Base-by-base conservation (phyloP, 2,113 vertebrate species). In the Neomonachus schauinslandi region DNA sequence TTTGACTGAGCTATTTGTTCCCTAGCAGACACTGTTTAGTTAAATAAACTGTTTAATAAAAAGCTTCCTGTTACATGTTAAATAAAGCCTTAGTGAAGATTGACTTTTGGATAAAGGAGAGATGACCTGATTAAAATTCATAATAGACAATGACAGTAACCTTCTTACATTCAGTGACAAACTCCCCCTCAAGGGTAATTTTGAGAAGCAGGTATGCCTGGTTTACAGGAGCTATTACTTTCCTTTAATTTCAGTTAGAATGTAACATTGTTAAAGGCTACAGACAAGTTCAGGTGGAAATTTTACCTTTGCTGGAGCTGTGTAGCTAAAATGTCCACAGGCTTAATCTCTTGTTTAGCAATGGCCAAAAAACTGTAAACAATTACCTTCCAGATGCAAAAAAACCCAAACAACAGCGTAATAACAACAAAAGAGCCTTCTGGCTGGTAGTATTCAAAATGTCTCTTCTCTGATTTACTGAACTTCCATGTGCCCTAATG, bases 71-170 rank as follows among this genome's bases (percentile, higher is more conserved):
- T n/a, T 42, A 57, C 61, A 46, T 79, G 15, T 95, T 87, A 88
- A 97, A 90, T 76, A 95, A 80, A 74, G 10, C 14, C 15, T 94
- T 69, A 63, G 65, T 51, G 53, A 90, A 81, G 21, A 80, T 9
- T 91, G 28, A 91, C 88, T 93, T 88, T 84, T 67, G 19, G 55
- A 76, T 55, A 87, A 97, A 71, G 11, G 9, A 80, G 49, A 87
- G 46, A 55, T 15, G 24, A 91, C 5, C 39, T 57, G 31, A 97
- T 88, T 97, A 80, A 93, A 95, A 96, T 89, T 87, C 31, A 51
- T 81, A 76, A 74, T 49, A 16, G 42, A 33, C 31, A 59, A 90
- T 57, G n/a, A 28, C 36, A 51, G 10, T 31, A 63, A 49, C 57
- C 42, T 51, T 74, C 15, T 53, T 51, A 46, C 1, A 26, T 21